phyloP scores from a whole-genome alignment of 2,888 invertebrate species.

The Lasioglossum figueresi region DNA sequence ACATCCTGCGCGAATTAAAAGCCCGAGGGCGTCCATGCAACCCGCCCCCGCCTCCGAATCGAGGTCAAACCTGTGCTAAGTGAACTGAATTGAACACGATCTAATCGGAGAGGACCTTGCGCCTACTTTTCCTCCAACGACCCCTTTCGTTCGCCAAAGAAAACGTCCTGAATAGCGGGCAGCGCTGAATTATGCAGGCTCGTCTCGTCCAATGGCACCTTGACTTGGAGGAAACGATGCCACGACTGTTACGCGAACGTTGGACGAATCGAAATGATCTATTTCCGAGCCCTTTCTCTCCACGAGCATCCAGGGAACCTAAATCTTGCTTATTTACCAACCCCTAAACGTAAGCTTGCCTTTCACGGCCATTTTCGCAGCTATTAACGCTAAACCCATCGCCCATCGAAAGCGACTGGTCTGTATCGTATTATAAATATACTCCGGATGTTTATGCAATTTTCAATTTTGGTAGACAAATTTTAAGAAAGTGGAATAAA shows the following conservation, averaged over 20 bases:
- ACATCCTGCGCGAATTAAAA: constrained; percentile 75
- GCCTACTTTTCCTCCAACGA: constrained; percentile 51
- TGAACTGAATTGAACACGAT: constrained; percentile 68
- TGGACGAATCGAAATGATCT: neutral
- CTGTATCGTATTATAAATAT: too few relatives aligned
- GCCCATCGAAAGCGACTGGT: too few relatives aligned
- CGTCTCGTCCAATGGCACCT: neutral
- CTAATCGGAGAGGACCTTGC: constrained; percentile 69
- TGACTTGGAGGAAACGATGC: neutral
- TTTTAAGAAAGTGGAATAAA: too few relatives aligned
- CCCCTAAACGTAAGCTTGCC: neutral
- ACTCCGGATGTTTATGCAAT: too few relatives aligned
- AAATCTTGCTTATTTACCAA: neutral
- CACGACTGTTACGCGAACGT: neutral
- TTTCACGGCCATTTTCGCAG: too few relatives aligned
- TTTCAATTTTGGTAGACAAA: too few relatives aligned
- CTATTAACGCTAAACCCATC: too few relatives aligned
- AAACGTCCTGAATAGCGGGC: neutral
- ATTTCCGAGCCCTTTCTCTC: neutral
- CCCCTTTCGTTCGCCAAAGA: constrained; percentile 4
- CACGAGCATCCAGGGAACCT: neutral
- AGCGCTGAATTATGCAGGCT: neutral
- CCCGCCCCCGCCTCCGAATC: constrained; percentile 56
- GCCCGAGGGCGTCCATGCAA: constrained; percentile 54
- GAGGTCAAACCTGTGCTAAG: constrained; percentile 68